These are phyloP conservation scores for Miltochrista miniata DNA, from an alignment of 2,888 invertebrate species.

Conservation along the genomic window DNA sequence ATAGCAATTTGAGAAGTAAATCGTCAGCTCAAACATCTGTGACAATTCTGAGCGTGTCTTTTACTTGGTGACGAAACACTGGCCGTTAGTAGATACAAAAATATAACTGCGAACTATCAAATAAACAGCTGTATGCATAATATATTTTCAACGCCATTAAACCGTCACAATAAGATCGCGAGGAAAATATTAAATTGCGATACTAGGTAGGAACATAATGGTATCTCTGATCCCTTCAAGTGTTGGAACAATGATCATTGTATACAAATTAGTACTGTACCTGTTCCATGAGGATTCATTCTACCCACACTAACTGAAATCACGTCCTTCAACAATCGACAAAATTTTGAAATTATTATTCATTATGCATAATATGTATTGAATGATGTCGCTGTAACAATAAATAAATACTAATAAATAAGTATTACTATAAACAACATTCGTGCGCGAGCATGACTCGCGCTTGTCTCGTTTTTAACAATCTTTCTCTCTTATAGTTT, in stretches of 20 bases:
- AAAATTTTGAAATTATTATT: conserved; percentile 35
- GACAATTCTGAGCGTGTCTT: conserved; percentile 29
- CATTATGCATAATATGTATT: conserved; percentile 22
- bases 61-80: conserved; percentile 35
- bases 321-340: conserved; percentile 33
- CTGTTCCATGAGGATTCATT: conserved; percentile 54
- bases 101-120: conserved; percentile 26
- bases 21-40: conserved; percentile 26
- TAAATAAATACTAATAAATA: no score
- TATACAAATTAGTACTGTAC: conserved; percentile 76
- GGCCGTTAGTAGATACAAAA: conserved; percentile 27
- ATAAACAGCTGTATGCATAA: conserved; percentile 12
- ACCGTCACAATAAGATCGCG: conserved; percentile 45
- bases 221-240: conserved; percentile 53
- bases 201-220: conserved; percentile 25
- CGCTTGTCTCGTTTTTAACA: no score
- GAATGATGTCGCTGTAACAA: conserved; percentile 38
- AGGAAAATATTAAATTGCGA: conserved; percentile 51
- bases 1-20: no score
- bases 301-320: conserved; percentile 48
- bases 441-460: no score
- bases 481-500: no score
- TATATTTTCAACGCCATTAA: background rate
- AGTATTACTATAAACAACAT: no score
- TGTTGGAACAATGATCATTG: conserved; percentile 77